Base-by-base conservation (phyloP, 1,140 invertebrate species). In the Lethrus apterus region DNA sequence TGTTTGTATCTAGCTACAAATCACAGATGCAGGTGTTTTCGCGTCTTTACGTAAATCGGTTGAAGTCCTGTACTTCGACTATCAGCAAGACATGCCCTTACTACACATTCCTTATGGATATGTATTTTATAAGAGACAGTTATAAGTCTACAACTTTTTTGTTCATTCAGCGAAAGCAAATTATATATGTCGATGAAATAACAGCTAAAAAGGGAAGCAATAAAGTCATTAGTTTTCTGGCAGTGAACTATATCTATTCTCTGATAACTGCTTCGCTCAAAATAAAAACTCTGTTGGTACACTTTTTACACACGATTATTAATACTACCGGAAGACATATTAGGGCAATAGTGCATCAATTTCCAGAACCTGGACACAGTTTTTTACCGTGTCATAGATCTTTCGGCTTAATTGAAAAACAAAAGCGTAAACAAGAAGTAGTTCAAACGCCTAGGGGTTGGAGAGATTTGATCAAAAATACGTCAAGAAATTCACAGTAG, bases 111-210 rank as follows among this genome's bases (percentile, higher is more conserved):
- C 15, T 7, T n/a, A n/a, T 17, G 19, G 35, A 2, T 11, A 38
- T 21, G 35, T 38, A n/a, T 38, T 38, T 24, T 38, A 38, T 11
- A 38, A 38, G 21, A 4, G 35, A 3, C 35, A 38, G 13, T 21
- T 38, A 15, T 38, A 20, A 20, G 3, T 11, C 7, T 38, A 20
- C 10, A 36, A 38, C 35, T 38, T 38, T 15, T 38, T 18, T 38
- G 11, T 38, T 15, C 35, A 38, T 23, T 34, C 35, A 13, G 35
- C 17, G 4, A 38, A 38, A 21, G 8, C 15, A 38, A 21, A 38
- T 38, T 38, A 21, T 38, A 38, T 38, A 38, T 38, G 18, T 38
- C 23, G 21, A 38, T 21, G 35, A 38, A 38, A 21, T 38, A 21
- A 38, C 35, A 4, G 35, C 35, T 2, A 38, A 38, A 11, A 38